Base-by-base conservation (phyloP, 1,140 invertebrate species). In the Harlomillsia oculata region DNA sequence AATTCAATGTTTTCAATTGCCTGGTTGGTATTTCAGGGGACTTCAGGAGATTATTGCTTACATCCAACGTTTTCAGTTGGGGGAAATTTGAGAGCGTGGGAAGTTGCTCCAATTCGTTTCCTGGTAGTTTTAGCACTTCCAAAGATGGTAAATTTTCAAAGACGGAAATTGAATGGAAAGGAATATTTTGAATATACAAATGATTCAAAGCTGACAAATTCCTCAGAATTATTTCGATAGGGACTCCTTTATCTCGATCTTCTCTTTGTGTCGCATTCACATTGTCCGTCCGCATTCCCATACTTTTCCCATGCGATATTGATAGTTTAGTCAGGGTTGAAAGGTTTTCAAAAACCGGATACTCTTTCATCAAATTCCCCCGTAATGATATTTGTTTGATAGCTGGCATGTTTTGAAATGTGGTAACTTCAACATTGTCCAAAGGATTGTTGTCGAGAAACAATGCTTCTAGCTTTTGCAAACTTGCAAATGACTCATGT, bases 401-500 rank as follows among this genome's bases (percentile, higher is more conserved):
- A 29, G 53, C 20, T 21, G 21, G 23, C n/a, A 64, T 32, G n/a
- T 18, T 25, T 18, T 48, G 39, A 25, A 64, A 64, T 8, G 59
- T 57, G 21, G 40, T 39, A 26, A 23, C 23, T 5, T 60, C 58
- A 0, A 60, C 14, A 2, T 54, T 25, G n/a, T 55, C 51, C n/a
- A 64, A 26, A 0, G 50, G 58, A 28, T 60, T 64, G 3, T 21
- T 21, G 14, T 40, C 29, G 25, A 64, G 30, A 13, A 36, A 29
- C 21, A 61, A 26, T 3, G 5, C 13, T 37, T 32, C 26, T 1
- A 61, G 41, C n/a, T 46, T 46, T 13, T 37, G 36, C 0, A 64
- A 29, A 29, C 58, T 57, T 25, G 58, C 53, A 39, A 64, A 64
- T 13, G 57, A 51, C n/a, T 53, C 48, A 20, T 44, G 44, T 8